Percentiles rank a stretch among this genome's conserved stretches.
These are phyloP conservation scores for Epinotia brunnichana DNA, from an alignment of 2,888 invertebrate genomes.

Conservation along the genomic window DNA sequence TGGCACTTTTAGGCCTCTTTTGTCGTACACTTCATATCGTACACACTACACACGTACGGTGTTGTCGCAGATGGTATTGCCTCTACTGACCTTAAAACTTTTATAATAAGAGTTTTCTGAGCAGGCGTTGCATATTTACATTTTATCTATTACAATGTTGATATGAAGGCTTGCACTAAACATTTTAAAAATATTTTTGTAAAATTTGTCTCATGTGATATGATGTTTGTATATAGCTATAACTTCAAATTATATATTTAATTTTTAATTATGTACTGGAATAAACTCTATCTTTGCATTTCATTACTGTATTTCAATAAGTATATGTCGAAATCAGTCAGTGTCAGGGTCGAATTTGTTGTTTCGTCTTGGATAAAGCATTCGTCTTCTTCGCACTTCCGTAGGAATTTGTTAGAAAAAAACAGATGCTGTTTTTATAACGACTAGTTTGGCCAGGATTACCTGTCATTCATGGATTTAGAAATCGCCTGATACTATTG, in stretches of 20 bases:
- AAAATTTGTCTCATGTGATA: constrained; percentile 44
- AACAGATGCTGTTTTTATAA: not conserved
- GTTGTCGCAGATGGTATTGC: not conserved
- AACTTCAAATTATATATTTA: constrained; percentile 40
- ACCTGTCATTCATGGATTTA: not conserved
- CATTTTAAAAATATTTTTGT: constrained; percentile 44
- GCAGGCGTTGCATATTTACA: constrained; percentile 43
- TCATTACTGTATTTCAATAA: constrained; percentile 18
- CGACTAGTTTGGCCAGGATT: not conserved
- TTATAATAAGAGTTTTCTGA: constrained; percentile 34
- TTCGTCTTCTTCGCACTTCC: not conserved
- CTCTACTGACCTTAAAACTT: constrained; percentile 4
- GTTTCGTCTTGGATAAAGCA: not conserved
- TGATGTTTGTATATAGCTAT: constrained; percentile 36
- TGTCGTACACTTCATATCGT: not conserved
- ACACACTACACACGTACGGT: not conserved
- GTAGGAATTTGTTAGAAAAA: constrained; percentile 1
- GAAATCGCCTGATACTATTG: not conserved
- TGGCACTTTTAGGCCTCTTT: not conserved
- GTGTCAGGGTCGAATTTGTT: not conserved
- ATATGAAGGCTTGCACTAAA: constrained; percentile 39
- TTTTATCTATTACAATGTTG: constrained; percentile 40
- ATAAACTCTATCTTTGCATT: constrained; percentile 34
- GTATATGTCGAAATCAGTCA: constrained; percentile 2
- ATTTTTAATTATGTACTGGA: constrained; percentile 34